Conservation (phyloP, 2,888 invertebrate genomes). For the Napeogenes sylphis region DNA sequence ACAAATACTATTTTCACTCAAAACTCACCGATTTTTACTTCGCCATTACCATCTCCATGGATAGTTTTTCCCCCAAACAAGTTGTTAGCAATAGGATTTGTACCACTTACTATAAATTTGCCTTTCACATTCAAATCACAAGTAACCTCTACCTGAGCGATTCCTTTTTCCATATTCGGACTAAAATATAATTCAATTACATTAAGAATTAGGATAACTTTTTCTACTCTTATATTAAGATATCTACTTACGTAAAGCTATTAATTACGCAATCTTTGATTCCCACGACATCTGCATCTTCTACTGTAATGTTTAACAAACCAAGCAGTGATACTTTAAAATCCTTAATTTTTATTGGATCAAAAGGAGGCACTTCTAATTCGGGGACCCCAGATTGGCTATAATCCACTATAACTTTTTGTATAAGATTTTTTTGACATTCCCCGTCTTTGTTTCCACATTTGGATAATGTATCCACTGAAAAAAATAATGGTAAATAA, state of each 20-base stretch:
- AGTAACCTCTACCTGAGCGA: slow-evolving; percentile 11
- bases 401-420: slow-evolving; percentile 34
- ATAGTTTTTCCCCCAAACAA: slow-evolving; percentile 34
- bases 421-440: slow-evolving; percentile 21
- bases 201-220: neutral
- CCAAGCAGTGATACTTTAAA: slow-evolving; percentile 20
- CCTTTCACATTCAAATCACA: slow-evolving; percentile 34
- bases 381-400: slow-evolving; percentile 38
- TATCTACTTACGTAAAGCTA: slow-evolving; percentile 22
- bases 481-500: too few relatives aligned
- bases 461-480: slow-evolving; percentile 24
- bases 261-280: slow-evolving; percentile 24
- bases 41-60: slow-evolving; percentile 43
- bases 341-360: slow-evolving; percentile 27
- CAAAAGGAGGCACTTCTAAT: slow-evolving; percentile 22
- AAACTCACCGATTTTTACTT: slow-evolving; percentile 42
- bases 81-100: slow-evolving; percentile 32
- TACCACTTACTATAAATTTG: slow-evolving; percentile 33
- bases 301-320: slow-evolving; percentile 21
- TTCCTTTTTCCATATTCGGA: slow-evolving; percentile 17
- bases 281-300: slow-evolving; percentile 23
- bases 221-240: neutral
- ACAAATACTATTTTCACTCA: neutral
- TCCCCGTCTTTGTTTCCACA: slow-evolving; percentile 27
- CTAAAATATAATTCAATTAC: slow-evolving; percentile 14